Evolutionary conservation across 1,140 invertebrate species (phyloP), one percentile per base, ranked within the genome.

Genomic region (Brachionus paranguensis): DNA sequence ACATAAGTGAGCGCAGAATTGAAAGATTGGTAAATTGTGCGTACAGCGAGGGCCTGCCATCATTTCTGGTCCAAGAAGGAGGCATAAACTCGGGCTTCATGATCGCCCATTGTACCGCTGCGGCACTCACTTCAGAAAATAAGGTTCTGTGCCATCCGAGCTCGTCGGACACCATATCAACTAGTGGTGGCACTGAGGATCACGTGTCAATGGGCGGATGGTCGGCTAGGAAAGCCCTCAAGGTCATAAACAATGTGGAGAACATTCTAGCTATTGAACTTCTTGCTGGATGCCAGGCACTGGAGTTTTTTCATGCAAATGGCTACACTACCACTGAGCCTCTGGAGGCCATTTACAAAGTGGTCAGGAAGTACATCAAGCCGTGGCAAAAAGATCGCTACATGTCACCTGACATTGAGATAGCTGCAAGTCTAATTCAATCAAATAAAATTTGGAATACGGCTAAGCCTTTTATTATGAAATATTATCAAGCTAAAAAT

Each of bases 141-240:
- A 94, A 94, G 87, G 93, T 93, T 7, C 87, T 93, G 7, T 93
- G 93, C 86, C 93, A 94, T 88, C 93, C 93, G 10, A 91, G 93
- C 6, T 93, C 92, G 14, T 92, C 93, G 10, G 93, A 93, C 87
- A 93, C 92, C 29, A 87, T 94, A 72, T 92, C 92, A 74, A 94
- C 93, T 0, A 93, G 92, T 86, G 93, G 92, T 14, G 93, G 92
- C 33, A 93, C 92, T n/a, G 93, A 94, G 88, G 93, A 94, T 88
- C 93, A 94, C 87, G 93, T 94, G 68, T 92, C 92, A 0, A 94
- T 94, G 93, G 93, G 93, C 37, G 93, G 92, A 6, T 94, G 92
- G 87, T 88, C 93, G 0, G 93, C 93, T 0, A 87, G 93, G 74
- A 94, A 94, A 88, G 91, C 91, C 37, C 88, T 92, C 3, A 89